Conservation (phyloP, 2,888 invertebrate genomes). For the Drosophila mulleri region DNA sequence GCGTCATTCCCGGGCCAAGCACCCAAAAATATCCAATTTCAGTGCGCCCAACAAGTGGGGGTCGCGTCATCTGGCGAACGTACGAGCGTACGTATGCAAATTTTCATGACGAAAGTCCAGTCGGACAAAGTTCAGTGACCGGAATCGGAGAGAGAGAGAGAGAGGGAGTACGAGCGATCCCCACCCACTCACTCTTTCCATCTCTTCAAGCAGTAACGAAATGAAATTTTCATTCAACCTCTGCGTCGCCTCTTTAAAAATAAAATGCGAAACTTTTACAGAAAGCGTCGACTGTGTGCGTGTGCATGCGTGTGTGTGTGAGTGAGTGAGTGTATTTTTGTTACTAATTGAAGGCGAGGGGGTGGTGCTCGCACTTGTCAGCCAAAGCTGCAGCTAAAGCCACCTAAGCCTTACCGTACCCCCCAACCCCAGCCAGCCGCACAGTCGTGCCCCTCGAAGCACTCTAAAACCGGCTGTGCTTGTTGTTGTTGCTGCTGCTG, state of each 20-base stretch:
- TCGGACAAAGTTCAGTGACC: conserved; percentile 80
- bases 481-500: conserved; percentile 23
- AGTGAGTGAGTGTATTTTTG: conserved; percentile 50
- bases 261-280: conserved; percentile 77
- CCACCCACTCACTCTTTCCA: conserved; percentile 6
- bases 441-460: conserved; percentile 52
- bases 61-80: conserved; percentile 47
- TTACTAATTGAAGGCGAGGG: conserved; percentile 52
- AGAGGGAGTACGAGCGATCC: background rate
- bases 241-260: conserved; percentile 58
- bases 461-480: conserved; percentile 66
- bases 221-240: conserved; percentile 73
- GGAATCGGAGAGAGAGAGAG: conserved; percentile 2
- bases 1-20: conserved; percentile 31
- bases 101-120: conserved; percentile 79
- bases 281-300: conserved; percentile 20
- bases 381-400: conserved; percentile 36
- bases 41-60: conserved; percentile 22
- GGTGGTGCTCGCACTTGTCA: conserved; percentile 58
- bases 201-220: conserved; percentile 34
- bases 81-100: conserved; percentile 62
- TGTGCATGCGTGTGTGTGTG: conserved; percentile 2
- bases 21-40: conserved; percentile 24
- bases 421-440: background rate
- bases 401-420: conserved; percentile 14